These are phyloP conservation scores for Camponotus vicinus DNA, from an alignment of 1,140 invertebrate species.

Conservation along the genomic window DNA sequence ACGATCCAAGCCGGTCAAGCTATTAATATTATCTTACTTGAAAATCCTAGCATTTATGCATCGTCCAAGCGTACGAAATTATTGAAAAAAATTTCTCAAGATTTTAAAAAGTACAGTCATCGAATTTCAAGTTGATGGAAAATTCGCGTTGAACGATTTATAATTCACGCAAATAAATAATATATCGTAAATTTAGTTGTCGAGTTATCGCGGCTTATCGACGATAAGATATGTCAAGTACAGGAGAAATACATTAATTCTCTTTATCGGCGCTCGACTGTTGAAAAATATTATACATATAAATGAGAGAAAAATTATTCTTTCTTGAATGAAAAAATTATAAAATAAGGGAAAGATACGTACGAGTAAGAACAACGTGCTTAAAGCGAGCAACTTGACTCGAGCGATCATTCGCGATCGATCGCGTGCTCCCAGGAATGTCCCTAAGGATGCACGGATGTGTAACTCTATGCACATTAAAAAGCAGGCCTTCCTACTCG, in stretches of 20 bases:
- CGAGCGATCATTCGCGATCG: conserved; percentile 4
- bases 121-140: background rate
- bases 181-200: background rate
- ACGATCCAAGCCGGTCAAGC: conserved; percentile 43
- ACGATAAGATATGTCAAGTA: conserved; percentile 25
- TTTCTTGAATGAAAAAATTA: background rate
- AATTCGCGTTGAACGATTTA: background rate
- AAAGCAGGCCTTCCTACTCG: conserved; percentile 67
- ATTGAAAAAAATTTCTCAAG: background rate
- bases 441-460: conserved; percentile 2
- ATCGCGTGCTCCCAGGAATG: background rate
- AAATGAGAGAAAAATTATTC: background rate
- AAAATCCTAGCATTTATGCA: conserved; percentile 12
- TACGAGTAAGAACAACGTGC: background rate
- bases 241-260: background rate
- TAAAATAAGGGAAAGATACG: background rate
- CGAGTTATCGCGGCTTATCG: conserved; percentile 23
- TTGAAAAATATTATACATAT: background rate
- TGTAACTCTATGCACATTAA: conserved; percentile 40
- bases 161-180: background rate
- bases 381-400: background rate
- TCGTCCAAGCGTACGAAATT: background rate
- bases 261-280: background rate
- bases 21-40: conserved; percentile 56
- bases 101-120: background rate